Conservation (phyloP, 2,113 vertebrate species). For the Taurulus bubalis region DNA sequence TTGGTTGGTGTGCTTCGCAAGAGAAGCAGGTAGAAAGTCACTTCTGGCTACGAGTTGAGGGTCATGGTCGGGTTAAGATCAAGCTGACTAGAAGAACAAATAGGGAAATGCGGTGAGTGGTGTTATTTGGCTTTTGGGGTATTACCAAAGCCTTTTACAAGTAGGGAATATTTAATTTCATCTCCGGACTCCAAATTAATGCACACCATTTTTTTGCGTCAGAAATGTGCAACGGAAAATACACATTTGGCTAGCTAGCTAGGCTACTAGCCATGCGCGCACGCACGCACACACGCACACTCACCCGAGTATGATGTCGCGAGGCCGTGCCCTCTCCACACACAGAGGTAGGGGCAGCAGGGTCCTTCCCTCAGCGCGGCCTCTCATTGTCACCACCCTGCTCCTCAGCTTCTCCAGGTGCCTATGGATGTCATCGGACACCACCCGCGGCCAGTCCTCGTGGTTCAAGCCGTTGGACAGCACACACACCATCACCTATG, state of each 20-base stretch:
- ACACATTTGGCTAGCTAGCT: background rate
- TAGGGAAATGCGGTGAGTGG: background rate
- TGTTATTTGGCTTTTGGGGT: background rate
- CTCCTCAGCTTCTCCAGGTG: slow-evolving; percentile 78
- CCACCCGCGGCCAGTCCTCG: slow-evolving; percentile 73
- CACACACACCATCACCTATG: slow-evolving; percentile 73
- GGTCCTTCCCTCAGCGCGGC: slow-evolving; percentile 73
- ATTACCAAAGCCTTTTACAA: background rate
- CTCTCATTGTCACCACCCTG: slow-evolving; percentile 74
- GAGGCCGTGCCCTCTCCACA: slow-evolving; percentile 53
- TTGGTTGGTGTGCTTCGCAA: no score
- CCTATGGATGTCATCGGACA: slow-evolving; percentile 77
- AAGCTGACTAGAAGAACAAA: background rate
- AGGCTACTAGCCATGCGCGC: background rate
- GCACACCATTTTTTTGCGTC: background rate
- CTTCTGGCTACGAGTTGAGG: no score
- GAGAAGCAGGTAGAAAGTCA: no score
- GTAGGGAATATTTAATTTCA: background rate
- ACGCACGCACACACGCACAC: background rate
- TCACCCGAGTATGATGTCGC: slow-evolving; percentile 64
- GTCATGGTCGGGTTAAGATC: background rate
- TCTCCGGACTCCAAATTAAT: background rate
- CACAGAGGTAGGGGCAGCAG: slow-evolving; percentile 70
- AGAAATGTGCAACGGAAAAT: background rate
- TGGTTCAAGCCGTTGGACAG: slow-evolving; percentile 81